Base-by-base conservation (phyloP, 2,888 invertebrate species). In the Calliphora vomitoria region DNA sequence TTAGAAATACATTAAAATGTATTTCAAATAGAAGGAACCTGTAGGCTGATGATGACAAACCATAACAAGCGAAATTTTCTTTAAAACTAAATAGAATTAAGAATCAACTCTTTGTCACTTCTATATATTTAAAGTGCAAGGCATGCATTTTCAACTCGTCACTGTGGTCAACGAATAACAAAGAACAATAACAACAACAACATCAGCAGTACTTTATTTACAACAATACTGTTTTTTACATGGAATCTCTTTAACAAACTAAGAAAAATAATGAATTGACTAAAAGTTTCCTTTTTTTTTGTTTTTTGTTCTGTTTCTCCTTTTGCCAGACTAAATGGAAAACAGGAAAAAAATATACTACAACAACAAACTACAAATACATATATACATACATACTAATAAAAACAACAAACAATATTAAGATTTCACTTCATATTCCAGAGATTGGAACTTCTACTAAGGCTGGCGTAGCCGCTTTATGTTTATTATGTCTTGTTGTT, bases 81-180 rank as follows among this genome's bases (percentile, higher is more conserved):
- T 18, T 18, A 44, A 11, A 20, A 15, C 1, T 15, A 15, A 50
- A 15, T 18, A 20, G 18, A 47, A 60, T 38, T 44, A 71, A 41
- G 60, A 71, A 50, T 41, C n/a, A 25, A 58, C 66, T 74, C 66
- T 13, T 82, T 82, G 15, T 0, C 4, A 13, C 4, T n/a, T 55
- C 81, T 81, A 66, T 15, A 8, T 72, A 31, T 55, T 35, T 41
- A 11, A 74, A 72, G 64, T 81, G 44, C 81, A 64, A 64, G n/a
- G 8, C 53, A 25, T 76, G 81, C 74, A 79, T 66, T 72, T 82
- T 15, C 15, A 75, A 79, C 74, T 79, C 79, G 41, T 53, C 74
- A 50, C 38, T 71, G 55, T 74, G 76, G 76, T 68, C 80, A 87
- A 80, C 50, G 44, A 62, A 69, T 75, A 69, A 79, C 15, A 47